A percentile compares a stretch with the other conserved stretches of the same genome.
Conservation (phyloP, 2,113 vertebrate species). For the Mus spicilegus region DNA sequence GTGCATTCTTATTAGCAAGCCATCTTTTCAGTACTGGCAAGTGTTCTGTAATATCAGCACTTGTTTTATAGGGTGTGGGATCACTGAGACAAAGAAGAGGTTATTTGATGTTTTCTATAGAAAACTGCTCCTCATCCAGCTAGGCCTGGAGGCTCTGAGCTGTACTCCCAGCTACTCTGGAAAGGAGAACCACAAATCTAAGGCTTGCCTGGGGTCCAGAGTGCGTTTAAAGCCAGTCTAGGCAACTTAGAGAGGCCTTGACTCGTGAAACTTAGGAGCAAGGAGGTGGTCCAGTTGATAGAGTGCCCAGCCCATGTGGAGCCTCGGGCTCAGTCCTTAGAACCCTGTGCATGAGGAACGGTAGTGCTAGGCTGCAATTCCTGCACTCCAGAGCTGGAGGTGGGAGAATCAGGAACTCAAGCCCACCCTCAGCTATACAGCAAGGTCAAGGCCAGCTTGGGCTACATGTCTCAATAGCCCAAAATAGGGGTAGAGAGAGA, state of each 20-base stretch:
- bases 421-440: neutral
- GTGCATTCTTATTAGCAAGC: neutral
- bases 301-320: rapidly evolving
- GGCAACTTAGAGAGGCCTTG: neutral
- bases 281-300: neutral
- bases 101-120: neutral
- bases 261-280: neutral
- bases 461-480: neutral
- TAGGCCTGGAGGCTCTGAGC: no score
- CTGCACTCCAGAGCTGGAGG: neutral
- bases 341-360: neutral
- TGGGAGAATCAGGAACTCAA: neutral
- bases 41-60: neutral
- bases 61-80: neutral
- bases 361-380: neutral
- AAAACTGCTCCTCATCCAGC: neutral
- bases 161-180: neutral
- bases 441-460: neutral
- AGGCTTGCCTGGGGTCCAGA: neutral
- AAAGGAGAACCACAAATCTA: neutral
- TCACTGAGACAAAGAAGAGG: neutral
- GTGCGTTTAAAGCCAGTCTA: neutral
- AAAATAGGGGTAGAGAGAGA: neutral
- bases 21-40: neutral
- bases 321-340: neutral